phyloP scores from a whole-genome alignment of 2,113 vertebrate genomes.

The Elachura formosa region DNA sequence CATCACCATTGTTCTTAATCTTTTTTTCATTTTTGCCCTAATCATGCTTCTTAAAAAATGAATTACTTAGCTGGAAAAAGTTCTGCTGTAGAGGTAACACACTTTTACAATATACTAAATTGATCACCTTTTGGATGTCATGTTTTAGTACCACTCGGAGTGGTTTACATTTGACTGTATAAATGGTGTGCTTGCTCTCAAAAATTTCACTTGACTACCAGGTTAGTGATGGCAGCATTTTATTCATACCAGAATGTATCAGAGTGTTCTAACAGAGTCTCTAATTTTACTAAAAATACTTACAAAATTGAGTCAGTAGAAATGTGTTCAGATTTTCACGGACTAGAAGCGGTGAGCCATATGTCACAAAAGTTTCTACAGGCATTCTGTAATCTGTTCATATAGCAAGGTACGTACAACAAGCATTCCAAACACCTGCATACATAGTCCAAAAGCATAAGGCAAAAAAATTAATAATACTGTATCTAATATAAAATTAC shows the following conservation, averaged over 20 bases:
- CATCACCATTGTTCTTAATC: not conserved
- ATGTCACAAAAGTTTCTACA: not conserved
- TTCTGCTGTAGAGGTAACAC: not conserved
- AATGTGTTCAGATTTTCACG: not conserved
- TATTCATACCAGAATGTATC: not conserved
- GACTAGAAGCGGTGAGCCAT: not conserved
- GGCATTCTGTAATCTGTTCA: not conserved
- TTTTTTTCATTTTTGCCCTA: not conserved
- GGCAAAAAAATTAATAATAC: not conserved
- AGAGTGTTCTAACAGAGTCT: not conserved
- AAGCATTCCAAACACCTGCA: not conserved
- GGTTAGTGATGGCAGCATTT: not conserved
- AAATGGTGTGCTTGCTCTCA: not conserved
- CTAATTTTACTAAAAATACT: constrained; percentile 14
- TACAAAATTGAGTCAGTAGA: not conserved
- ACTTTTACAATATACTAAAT: not conserved
- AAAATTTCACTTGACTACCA: not conserved
- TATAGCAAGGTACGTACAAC: not conserved
- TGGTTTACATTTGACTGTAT: not conserved
- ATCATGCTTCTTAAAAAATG: not conserved
- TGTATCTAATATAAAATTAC: not conserved
- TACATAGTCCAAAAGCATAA: not conserved
- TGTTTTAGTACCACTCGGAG: not conserved
- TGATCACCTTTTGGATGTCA: not conserved
- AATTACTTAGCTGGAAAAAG: not conserved